Evolutionary conservation across 2,888 invertebrate genomes (phyloP), one percentile per base, ranked within the genome.

Genomic region (Notocelia uddmanniana): DNA sequence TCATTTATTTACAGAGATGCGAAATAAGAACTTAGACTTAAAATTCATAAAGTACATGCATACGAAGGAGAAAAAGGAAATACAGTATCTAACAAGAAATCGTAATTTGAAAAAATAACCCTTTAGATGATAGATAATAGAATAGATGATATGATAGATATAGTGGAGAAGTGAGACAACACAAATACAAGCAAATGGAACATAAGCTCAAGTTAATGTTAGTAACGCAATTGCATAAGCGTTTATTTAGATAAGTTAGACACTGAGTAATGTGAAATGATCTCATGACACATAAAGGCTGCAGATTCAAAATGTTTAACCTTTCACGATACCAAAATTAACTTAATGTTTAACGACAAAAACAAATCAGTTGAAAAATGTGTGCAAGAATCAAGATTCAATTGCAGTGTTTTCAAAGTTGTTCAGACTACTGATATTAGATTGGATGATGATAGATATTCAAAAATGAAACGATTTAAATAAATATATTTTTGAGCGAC

Each of bases 141-240:
- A 50, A 64, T 9, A n/a, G 15, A 21, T 21, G 19, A 37, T 37
- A 37, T 21, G 23, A n/a, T 64, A 37, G 19, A 50, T n/a, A 64
- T 9, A 54, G 64, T 54, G 9, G 54, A n/a, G 23, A 52, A 64
- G 64, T 64, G 37, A 54, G 21, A 37, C 37, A 54, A 54, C n/a
- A 64, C 52, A 64, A 52, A 54, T 54, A 37, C 52, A 64, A 54
- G 64, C 64, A 23, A 64, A 64, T 64, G 52, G n/a, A 64, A 52
- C 63, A 64, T 52, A 48, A 31, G 48, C 31, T 18, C 31, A 60
- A 48, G 45, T 45, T 60, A 60, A 21, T 63, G 18, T 60, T 45
- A 31, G n/a, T 21, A 31, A 37, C n/a, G 63, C 63, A 18, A 63
- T 52, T 50, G 63, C 52, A 52, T 15, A 64, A 64, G 64, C 52